Percentiles rank a stretch among this genome's conserved stretches.
Conservation (phyloP, 2,888 invertebrate species). For the Idaea dimidiata region DNA sequence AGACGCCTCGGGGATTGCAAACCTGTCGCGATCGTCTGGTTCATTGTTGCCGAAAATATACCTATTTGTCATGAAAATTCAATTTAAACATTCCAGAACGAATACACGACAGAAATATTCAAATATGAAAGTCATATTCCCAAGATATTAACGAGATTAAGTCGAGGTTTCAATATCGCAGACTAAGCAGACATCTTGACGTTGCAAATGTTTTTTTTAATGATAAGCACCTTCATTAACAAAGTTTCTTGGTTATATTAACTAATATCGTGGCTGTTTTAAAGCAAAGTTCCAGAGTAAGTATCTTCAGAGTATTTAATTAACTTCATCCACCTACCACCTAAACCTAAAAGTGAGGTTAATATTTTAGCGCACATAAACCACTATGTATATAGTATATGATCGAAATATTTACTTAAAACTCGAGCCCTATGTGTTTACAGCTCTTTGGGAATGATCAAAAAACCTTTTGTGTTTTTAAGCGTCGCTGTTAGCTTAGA, state of each 20-base stretch:
- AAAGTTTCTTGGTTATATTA: background rate
- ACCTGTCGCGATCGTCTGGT: no score
- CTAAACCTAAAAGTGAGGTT: background rate
- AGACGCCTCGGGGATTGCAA: no score
- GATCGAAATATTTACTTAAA: background rate
- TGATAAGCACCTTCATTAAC: background rate
- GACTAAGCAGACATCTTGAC: background rate
- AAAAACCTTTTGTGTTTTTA: background rate
- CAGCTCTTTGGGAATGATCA: background rate
- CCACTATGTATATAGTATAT: background rate
- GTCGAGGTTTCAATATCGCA: conserved; percentile 11
- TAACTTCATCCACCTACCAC: background rate
- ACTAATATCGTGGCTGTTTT: background rate
- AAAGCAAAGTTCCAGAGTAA: background rate
- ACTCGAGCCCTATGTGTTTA: background rate
- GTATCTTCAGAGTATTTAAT: background rate
- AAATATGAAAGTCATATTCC: background rate
- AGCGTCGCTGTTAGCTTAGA: no score
- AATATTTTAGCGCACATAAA: background rate
- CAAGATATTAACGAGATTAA: background rate
- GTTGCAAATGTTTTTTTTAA: background rate
- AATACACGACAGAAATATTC: background rate
- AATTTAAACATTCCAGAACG: background rate
- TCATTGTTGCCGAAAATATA: no score
- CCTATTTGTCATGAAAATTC: background rate